These are phyloP conservation scores for Discoglossus pictus DNA, from an alignment of 2,797 vertebrate genomes.

Conservation along the genomic window DNA sequence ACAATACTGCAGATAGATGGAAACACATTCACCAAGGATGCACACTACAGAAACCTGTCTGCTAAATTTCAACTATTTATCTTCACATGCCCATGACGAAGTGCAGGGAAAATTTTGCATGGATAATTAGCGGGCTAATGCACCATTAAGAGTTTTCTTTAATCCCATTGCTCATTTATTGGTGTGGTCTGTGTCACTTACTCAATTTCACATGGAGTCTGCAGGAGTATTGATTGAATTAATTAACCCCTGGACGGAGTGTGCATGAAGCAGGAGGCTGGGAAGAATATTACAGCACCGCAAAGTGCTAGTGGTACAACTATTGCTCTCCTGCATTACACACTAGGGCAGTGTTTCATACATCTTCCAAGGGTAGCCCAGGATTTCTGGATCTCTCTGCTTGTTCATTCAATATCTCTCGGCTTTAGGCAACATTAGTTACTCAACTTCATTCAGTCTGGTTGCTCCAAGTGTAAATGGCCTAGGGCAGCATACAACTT, in stretches of 20 bases:
- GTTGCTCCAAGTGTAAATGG: too few relatives aligned
- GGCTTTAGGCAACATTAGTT: too few relatives aligned
- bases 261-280: background rate
- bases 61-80: conserved; percentile 37
- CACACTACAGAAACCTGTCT: conserved; percentile 4
- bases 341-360: too few relatives aligned
- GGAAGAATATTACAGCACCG: too few relatives aligned
- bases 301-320: too few relatives aligned
- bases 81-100: conserved; percentile 32
- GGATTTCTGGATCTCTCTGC: too few relatives aligned
- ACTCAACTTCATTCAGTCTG: too few relatives aligned
- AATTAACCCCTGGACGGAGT: conserved; percentile 34
- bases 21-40: background rate
- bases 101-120: conserved; percentile 45
- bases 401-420: too few relatives aligned
- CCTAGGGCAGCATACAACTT: too few relatives aligned
- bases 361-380: too few relatives aligned
- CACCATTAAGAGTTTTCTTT: conserved; percentile 51
- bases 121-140: conserved; percentile 49
- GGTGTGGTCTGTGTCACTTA: conserved; percentile 44
- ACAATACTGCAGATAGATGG: too few relatives aligned
- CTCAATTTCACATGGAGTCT: conserved; percentile 48
- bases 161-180: conserved; percentile 52
- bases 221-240: conserved; percentile 47
- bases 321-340: too few relatives aligned